phyloP scores from a whole-genome alignment of 1,140 invertebrate species.

The Polypedilum vanderplanki region DNA sequence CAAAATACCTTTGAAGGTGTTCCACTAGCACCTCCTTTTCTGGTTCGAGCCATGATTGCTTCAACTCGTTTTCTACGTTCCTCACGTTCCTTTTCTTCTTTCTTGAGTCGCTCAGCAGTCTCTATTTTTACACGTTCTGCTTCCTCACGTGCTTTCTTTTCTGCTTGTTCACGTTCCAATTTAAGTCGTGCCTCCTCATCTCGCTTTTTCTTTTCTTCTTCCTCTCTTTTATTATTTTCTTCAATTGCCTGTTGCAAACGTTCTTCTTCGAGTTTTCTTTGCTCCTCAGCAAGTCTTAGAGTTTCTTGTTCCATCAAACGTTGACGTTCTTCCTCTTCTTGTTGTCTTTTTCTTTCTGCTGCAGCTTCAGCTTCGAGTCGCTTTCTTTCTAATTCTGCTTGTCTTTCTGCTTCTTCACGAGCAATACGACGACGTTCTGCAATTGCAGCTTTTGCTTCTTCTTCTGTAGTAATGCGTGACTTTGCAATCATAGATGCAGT shows the following conservation, averaged over 20 bases:
- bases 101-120: slow-evolving; percentile 64
- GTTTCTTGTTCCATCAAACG: slow-evolving; percentile 68
- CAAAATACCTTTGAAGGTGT: slow-evolving; percentile 44
- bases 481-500: slow-evolving; percentile 61
- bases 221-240: slow-evolving; percentile 51
- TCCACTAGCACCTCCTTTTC: slow-evolving; percentile 54
- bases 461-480: slow-evolving; percentile 69
- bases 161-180: slow-evolving; percentile 67
- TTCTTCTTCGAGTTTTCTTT: slow-evolving; percentile 64
- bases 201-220: slow-evolving; percentile 54
- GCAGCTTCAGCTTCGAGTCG: slow-evolving; percentile 65
- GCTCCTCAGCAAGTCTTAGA: slow-evolving; percentile 59
- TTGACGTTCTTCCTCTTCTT: slow-evolving; percentile 80
- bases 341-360: slow-evolving; percentile 63
- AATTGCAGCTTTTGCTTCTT: slow-evolving; percentile 81
- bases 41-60: slow-evolving; percentile 74
- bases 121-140: slow-evolving; percentile 68
- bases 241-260: slow-evolving; percentile 65
- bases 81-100: slow-evolving; percentile 72
- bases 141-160: slow-evolving; percentile 67
- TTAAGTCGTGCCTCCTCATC: slow-evolving; percentile 64
- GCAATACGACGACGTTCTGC: slow-evolving; percentile 76
- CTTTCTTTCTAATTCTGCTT: slow-evolving; percentile 73
- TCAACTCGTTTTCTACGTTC: slow-evolving; percentile 70
- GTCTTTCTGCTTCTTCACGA: slow-evolving; percentile 75